Evolutionary conservation across 2,113 vertebrate genomes (phyloP).

Genomic region (Pedionomus torquatus): DNA sequence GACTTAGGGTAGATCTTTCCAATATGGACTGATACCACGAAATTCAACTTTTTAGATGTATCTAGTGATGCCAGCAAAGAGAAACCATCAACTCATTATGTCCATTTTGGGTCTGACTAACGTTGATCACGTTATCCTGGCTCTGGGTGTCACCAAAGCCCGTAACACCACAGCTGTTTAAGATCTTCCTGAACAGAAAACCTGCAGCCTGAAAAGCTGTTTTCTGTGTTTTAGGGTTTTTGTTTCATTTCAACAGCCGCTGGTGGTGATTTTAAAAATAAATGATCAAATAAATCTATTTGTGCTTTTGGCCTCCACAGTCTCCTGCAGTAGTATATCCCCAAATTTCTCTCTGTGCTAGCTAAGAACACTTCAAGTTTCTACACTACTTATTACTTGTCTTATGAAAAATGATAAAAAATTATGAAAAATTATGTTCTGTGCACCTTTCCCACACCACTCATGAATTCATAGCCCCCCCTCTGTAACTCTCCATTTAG

Average conservation of each 20-base stretch:
- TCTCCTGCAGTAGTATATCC: not conserved
- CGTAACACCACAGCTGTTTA: not conserved
- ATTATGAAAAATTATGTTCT: not conserved
- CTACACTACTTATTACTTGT: not conserved
- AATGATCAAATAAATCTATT: not conserved
- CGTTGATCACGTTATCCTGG: not conserved
- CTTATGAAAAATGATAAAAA: not conserved
- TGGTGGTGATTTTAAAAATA: not conserved
- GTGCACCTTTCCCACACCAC: slow-evolving; percentile 3
- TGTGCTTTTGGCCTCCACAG: not conserved
- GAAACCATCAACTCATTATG: not conserved
- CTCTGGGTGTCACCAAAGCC: not conserved
- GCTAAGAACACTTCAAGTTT: not conserved
- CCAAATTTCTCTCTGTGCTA: not conserved
- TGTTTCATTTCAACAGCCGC: slow-evolving; percentile 22
- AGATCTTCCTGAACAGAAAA: not conserved
- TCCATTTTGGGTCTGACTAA: not conserved
- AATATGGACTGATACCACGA: rapidly evolving
- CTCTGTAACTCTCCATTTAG: not conserved
- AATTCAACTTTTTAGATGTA: not conserved
- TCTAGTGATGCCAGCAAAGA: not conserved
- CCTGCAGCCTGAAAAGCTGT: not conserved
- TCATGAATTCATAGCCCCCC: not conserved
- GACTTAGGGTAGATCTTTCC: not conserved
- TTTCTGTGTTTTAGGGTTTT: not conserved